phyloP scores from a whole-genome alignment of 2,113 vertebrate genomes.

The Piaya cayana region DNA sequence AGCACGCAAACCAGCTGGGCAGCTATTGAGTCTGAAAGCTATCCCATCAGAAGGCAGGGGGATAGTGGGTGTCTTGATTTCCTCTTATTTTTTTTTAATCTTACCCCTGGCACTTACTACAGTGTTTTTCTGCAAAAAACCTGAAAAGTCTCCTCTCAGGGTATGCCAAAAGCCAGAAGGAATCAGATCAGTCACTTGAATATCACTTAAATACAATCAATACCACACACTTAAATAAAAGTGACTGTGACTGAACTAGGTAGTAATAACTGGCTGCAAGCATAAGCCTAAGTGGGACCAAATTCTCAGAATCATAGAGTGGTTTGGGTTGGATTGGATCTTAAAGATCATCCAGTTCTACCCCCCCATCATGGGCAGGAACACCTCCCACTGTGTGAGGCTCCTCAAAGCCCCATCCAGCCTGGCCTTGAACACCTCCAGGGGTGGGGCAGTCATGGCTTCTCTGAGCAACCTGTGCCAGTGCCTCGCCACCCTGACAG shows the following conservation, averaged over 20 bases:
- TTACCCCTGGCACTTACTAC: accelerated
- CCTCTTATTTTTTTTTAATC: neutral
- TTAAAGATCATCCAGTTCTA: too few species aligned
- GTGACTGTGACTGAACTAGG: neutral
- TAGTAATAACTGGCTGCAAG: neutral
- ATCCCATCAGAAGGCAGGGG: neutral
- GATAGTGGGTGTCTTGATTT: neutral
- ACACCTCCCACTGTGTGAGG: too few species aligned
- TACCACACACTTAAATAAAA: too few species aligned
- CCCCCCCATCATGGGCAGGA: too few species aligned
- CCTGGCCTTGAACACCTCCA: too few species aligned
- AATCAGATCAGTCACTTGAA: too few species aligned
- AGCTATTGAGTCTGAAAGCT: neutral
- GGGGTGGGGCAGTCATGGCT: too few species aligned
- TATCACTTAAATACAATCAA: too few species aligned
- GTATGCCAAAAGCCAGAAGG: neutral
- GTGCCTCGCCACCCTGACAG: too few species aligned
- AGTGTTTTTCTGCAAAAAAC: neutral
- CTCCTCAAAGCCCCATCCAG: too few species aligned
- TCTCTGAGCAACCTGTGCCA: too few species aligned
- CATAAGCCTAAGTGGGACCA: accelerated
- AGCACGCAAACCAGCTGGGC: accelerated
- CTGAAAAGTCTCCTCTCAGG: neutral
- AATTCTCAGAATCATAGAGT: neutral
- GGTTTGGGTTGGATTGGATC: too few species aligned